Conservation (phyloP, 2,797 vertebrate species). For the Balearica regulorum region DNA sequence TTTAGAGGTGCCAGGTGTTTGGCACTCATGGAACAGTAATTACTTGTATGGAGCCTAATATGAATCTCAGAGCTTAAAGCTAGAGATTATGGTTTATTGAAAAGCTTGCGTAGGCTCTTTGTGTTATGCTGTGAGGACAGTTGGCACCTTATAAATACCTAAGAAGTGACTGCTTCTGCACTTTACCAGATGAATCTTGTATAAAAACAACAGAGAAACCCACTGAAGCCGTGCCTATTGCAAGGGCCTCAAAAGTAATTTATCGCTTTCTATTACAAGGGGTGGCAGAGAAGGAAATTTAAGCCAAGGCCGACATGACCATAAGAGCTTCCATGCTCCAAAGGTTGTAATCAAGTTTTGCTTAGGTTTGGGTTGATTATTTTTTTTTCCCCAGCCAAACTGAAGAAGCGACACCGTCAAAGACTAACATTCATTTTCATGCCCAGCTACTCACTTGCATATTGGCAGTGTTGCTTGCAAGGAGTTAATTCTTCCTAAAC, state of each 20-base stretch:
- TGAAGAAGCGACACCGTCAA: neutral
- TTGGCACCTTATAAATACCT: neutral
- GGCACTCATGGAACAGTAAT: accelerated
- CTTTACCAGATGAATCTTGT: neutral
- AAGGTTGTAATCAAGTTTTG: neutral
- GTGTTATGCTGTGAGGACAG: neutral
- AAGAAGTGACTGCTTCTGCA: neutral
- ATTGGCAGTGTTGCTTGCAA: neutral
- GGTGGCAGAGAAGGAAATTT: neutral
- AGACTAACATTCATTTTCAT: neutral
- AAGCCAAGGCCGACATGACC: neutral
- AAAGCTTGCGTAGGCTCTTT: neutral
- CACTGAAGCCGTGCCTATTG: neutral
- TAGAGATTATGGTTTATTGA: neutral
- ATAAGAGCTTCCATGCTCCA: neutral
- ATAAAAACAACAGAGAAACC: neutral
- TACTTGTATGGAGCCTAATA: neutral
- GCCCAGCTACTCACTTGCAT: neutral
- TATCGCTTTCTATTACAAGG: neutral
- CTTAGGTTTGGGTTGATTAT: neutral
- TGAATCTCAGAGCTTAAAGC: neutral
- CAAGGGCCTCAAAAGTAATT: neutral
- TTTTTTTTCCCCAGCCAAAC: neutral
- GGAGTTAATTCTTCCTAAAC: neutral
- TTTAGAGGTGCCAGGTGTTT: neutral